Evolutionary conservation across 2,113 vertebrate species (phyloP).

Genomic region (Jaculus jaculus): DNA sequence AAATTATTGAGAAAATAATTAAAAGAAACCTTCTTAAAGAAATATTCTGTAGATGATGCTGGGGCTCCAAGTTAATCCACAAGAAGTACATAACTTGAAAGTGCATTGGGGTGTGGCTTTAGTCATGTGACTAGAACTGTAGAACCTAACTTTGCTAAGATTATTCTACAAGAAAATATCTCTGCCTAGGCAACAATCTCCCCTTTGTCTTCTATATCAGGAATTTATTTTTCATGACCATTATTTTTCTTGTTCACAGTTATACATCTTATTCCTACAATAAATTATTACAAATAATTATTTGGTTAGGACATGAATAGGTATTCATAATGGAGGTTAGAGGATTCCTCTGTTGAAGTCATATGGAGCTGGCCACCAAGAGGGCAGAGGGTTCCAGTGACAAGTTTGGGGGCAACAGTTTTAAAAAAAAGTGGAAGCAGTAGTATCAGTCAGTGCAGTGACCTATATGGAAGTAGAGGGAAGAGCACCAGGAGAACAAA

Average conservation of each 20-base stretch:
- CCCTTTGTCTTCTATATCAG: background rate
- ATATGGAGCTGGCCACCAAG: background rate
- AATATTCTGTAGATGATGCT: background rate
- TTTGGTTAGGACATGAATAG: background rate
- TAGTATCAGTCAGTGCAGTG: background rate
- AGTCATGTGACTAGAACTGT: background rate
- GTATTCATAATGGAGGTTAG: background rate
- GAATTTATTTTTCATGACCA: background rate
- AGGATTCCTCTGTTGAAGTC: background rate
- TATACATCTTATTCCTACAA: background rate
- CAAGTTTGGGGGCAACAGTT: background rate
- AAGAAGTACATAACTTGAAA: background rate
- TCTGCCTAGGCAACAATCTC: background rate
- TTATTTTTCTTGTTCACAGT: background rate
- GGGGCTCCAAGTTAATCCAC: background rate
- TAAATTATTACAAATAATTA: no score
- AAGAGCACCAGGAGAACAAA: background rate
- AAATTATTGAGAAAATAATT: background rate
- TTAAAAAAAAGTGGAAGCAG: background rate
- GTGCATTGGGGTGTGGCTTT: background rate
- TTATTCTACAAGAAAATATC: background rate
- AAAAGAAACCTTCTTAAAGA: constrained; percentile 42
- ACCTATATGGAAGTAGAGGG: background rate
- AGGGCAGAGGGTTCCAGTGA: background rate
- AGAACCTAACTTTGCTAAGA: background rate